Conservation (phyloP, 2,797 vertebrate species). For the Myripristis jacobus region DNA sequence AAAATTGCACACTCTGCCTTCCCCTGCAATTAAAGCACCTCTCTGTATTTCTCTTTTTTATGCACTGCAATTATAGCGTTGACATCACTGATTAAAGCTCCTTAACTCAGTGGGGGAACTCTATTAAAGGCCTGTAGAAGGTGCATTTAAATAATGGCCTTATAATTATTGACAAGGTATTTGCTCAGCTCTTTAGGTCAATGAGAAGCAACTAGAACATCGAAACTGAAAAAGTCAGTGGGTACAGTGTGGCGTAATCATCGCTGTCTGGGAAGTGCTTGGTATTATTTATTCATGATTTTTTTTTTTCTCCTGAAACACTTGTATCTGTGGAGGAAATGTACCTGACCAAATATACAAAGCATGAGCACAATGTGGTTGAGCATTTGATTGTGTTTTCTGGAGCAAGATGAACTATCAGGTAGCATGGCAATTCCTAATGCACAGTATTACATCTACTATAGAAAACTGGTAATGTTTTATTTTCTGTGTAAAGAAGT, state of each 20-base stretch:
- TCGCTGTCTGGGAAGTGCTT: neutral
- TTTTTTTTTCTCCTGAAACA: neutral
- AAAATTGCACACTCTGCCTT: conserved; percentile 38
- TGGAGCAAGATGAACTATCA: too few relatives aligned
- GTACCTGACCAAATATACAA: too few relatives aligned
- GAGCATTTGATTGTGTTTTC: too few relatives aligned
- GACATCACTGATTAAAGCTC: conserved; percentile 64
- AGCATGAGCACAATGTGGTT: too few relatives aligned
- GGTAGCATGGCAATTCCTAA: too few relatives aligned
- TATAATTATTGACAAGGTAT: conserved; percentile 43
- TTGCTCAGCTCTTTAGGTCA: conserved; percentile 26
- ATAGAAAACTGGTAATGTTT: too few relatives aligned
- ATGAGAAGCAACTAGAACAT: neutral
- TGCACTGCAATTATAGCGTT: conserved; percentile 59
- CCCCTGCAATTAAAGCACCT: conserved; percentile 61
- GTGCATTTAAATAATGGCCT: conserved; percentile 35
- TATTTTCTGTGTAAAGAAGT: too few relatives aligned
- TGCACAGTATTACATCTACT: too few relatives aligned
- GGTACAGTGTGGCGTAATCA: neutral
- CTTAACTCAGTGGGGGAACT: conserved; percentile 57
- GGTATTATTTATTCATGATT: too few relatives aligned
- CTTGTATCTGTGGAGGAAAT: too few relatives aligned
- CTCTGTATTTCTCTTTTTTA: conserved; percentile 60
- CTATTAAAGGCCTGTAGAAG: conserved; percentile 34
- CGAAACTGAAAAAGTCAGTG: neutral